Evolutionary conservation across 2,797 vertebrate species (phyloP).

Genomic region (Columba guinea): DNA sequence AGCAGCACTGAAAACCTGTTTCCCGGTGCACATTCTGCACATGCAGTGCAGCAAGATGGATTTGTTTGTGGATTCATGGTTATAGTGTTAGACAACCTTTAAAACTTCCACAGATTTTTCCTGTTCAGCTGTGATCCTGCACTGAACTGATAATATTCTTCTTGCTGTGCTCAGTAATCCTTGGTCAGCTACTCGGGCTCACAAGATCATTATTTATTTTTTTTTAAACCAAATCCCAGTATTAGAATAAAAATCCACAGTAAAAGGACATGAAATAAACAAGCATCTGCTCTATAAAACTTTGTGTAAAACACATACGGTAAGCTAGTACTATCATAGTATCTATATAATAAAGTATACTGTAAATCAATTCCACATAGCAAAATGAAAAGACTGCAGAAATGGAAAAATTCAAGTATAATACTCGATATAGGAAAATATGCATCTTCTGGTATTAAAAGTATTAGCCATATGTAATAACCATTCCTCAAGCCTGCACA

Average conservation of each 20-base stretch:
- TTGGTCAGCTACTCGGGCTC: constrained; percentile 22
- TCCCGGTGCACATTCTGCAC: not conserved
- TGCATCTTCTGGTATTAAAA: not conserved
- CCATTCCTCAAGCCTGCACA: not conserved
- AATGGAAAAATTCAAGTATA: not conserved
- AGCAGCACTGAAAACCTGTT: not conserved
- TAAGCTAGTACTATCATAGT: not conserved
- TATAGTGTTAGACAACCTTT: not conserved
- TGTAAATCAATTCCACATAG: not conserved
- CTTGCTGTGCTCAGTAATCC: constrained; percentile 13
- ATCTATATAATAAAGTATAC: not conserved
- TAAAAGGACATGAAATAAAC: constrained; percentile 17
- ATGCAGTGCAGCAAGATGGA: not conserved
- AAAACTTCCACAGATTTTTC: constrained; percentile 24
- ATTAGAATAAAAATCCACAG: constrained; percentile 28
- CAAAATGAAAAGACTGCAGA: not conserved
- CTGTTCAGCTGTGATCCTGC: constrained; percentile 12
- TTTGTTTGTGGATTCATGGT: constrained; percentile 5
- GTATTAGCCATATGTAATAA: not conserved
- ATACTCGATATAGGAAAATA: not conserved
- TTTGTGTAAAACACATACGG: not conserved
- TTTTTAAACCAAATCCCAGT: not conserved
- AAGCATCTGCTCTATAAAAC: not conserved
- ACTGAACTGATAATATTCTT: constrained; percentile 25
- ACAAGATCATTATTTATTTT: not conserved